These are phyloP conservation scores for Lipophrys pholis DNA, from an alignment of 2,113 vertebrate species.

Conservation along the genomic window DNA sequence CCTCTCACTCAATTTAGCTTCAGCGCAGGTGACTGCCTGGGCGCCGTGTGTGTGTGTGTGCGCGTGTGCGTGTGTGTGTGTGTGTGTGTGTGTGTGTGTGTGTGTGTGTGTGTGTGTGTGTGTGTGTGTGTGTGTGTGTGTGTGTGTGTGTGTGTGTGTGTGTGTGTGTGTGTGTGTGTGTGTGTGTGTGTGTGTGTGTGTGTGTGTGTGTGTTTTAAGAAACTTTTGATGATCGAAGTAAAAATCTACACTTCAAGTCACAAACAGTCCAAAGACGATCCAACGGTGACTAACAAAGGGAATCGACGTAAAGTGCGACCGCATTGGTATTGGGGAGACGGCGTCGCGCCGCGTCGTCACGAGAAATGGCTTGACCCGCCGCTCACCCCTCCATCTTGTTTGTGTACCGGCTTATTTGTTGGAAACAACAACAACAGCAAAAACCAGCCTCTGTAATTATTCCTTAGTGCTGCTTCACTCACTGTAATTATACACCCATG, in stretches of 20 bases:
- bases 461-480: conserved; percentile 79
- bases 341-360: conserved; percentile 15
- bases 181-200: not conserved
- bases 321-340: conserved; percentile 10
- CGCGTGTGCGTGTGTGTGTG: not conserved
- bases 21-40: conserved; percentile 76
- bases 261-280: too few relatives aligned
- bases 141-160: not conserved
- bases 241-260: not conserved
- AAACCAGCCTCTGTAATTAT: conserved; percentile 77
- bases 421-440: conserved; percentile 76
- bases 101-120: not conserved
- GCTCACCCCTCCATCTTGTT: conserved; percentile 73
- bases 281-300: too few relatives aligned
- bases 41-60: conserved; percentile 11
- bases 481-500: conserved; percentile 79
- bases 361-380: conserved; percentile 56
- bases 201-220: not conserved
- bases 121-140: not conserved
- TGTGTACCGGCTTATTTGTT: conserved; percentile 75
- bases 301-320: too few relatives aligned
- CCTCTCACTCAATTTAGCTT: conserved; percentile 84
- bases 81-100: not conserved
- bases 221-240: conserved; percentile 22
- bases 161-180: not conserved